Evolutionary conservation across 1,140 invertebrate species (phyloP).

Genomic region (Trachymyrmex cornetzi): DNA sequence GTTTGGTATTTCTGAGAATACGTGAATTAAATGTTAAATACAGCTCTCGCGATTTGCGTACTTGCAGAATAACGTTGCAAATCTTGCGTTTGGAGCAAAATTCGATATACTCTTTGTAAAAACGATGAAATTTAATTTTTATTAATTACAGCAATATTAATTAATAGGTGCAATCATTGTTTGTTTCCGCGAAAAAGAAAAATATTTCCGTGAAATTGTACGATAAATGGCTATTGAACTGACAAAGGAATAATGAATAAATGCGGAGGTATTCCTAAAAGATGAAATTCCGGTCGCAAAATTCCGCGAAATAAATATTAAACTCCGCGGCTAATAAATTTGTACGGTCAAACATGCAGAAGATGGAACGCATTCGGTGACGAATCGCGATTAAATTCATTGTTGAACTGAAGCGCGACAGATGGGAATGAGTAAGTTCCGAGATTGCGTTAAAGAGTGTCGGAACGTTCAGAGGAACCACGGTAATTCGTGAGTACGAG

Average conservation of each 20-base stretch:
- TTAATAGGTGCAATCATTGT: neutral
- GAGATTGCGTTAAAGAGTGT: slow-evolving; percentile 20
- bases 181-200: neutral
- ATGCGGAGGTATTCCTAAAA: neutral
- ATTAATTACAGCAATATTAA: slow-evolving; percentile 2
- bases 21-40: neutral
- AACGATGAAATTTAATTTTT: neutral
- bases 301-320: slow-evolving; percentile 2
- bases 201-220: neutral
- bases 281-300: neutral
- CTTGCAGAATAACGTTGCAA: neutral
- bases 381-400: slow-evolving; percentile 37
- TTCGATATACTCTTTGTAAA: neutral
- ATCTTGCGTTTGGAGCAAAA: neutral
- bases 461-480: neutral
- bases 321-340: neutral
- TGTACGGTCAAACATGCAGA: neutral
- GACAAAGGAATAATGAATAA: neutral
- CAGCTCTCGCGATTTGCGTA: neutral
- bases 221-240: neutral
- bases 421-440: neutral
- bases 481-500: slow-evolving; percentile 37
- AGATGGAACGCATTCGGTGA: neutral
- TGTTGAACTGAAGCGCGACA: neutral
- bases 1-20: neutral